Percentiles rank a stretch among this genome's conserved stretches.
These are phyloP conservation scores for Ondatra zibethicus DNA, from an alignment of 2,113 vertebrate species.

Conservation along the genomic window DNA sequence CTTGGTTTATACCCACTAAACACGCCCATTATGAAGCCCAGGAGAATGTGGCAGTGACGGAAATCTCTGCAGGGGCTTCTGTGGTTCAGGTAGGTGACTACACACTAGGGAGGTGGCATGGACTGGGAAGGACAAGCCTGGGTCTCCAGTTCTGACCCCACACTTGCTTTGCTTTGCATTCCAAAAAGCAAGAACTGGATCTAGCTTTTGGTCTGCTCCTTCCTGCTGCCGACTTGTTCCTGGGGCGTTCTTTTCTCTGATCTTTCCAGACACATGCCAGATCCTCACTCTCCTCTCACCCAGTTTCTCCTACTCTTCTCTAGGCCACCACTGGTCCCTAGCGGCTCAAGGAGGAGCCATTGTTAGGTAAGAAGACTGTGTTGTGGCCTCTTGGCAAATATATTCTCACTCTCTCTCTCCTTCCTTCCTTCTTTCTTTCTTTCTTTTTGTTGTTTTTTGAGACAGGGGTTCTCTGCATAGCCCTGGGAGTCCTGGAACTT, in stretches of 20 bases:
- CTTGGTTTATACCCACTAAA: not conserved
- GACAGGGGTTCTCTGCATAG: not conserved
- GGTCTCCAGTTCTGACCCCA: not conserved
- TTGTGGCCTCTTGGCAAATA: not conserved
- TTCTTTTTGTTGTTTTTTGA: not conserved
- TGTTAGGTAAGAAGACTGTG: not conserved
- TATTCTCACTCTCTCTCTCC: not conserved
- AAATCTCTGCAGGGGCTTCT: not conserved
- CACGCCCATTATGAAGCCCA: accelerated
- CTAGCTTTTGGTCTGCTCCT: not conserved
- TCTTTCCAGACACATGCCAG: not conserved
- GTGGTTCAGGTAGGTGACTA: not conserved
- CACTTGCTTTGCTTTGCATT: not conserved
- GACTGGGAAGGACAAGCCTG: not conserved
- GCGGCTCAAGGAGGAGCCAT: not conserved
- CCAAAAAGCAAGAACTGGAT: not conserved
- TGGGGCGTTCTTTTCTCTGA: not conserved
- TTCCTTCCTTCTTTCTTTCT: no score
- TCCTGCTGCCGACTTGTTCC: accelerated
- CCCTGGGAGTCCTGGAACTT: not conserved
- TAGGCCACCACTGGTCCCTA: not conserved
- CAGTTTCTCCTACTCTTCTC: not conserved
- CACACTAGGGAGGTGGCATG: no score
- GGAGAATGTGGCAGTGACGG: not conserved
- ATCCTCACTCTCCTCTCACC: not conserved